Evolutionary conservation across 2,888 invertebrate species (phyloP), one percentile per base, ranked within the genome.

Genomic region (Fissipunctia ypsillon): DNA sequence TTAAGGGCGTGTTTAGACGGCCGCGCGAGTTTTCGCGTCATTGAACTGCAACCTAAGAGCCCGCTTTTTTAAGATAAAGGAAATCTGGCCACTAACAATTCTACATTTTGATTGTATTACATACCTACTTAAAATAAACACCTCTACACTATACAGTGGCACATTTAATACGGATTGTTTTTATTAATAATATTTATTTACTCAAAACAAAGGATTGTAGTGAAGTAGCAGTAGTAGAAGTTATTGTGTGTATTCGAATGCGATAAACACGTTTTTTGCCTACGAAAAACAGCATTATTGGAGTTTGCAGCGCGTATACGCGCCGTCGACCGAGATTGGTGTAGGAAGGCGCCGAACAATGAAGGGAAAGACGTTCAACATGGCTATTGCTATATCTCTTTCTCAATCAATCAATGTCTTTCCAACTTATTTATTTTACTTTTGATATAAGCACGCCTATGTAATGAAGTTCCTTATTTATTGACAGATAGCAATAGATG

Each of bases 281-380:
- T 52, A 14, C 6, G 25, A 52, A 52, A 25, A 3, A 19, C 9
- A n/a, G n/a, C n/a, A n/a, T n/a, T n/a, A n/a, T n/a, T n/a, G n/a
- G n/a, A 16, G 9, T 54, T 28, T 54, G 19, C 28, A 4, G 28
- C 28, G 28, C 54, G 19, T 54, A 54, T 16, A 19, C 4, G 28
- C 9, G 14, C 14, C n/a, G 10, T 50, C n/a, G 12, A n/a, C n/a
- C n/a, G 28, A 60, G 3, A 61, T 28, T 22, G 19, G 12, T 52
- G 7, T 43, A 35, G 19, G 25, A 10, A 60, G 14, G 35, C 3
- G 6, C 28, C 22, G 0, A 59, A 74, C 59, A 75, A 75, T 60
- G 5, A 50, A 52, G 38, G 10, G 77, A 76, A 76, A 76, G 28
- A 14, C 7, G 3, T 52, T 45, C 38, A 67, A 52, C 19, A 38